Conservation (phyloP, 2,888 invertebrate species). For the Drosophila mimica region DNA sequence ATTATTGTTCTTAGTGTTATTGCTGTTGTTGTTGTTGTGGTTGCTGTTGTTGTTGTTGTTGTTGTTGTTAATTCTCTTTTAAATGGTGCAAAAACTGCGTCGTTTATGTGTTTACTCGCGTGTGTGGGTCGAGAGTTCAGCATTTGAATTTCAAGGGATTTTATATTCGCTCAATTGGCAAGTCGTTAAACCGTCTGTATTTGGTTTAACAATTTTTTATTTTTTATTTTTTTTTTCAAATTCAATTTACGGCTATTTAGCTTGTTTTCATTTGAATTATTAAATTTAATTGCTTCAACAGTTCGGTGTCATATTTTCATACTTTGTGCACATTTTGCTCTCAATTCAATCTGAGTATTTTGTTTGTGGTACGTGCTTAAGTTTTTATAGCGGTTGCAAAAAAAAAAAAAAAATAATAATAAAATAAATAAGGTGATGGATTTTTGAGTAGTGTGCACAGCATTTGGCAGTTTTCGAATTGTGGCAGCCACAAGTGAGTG, state of each 20-base stretch:
- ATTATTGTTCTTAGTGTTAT: slow-evolving; percentile 36
- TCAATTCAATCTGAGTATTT: slow-evolving; percentile 3
- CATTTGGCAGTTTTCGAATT: slow-evolving; percentile 12
- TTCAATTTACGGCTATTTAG: slow-evolving; percentile 39
- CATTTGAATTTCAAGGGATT: slow-evolving; percentile 6
- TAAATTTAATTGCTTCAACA: slow-evolving; percentile 32
- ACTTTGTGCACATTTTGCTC: slow-evolving; percentile 20
- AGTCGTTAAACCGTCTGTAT: slow-evolving; percentile 25
- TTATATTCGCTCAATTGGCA: slow-evolving; percentile 24
- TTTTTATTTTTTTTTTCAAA: slow-evolving; percentile 2
- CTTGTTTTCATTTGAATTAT: slow-evolving; percentile 31
- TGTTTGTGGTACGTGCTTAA: slow-evolving; percentile 26
- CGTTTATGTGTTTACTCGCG: slow-evolving; percentile 32
- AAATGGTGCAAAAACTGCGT: slow-evolving; percentile 36
- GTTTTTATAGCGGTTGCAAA: slow-evolving; percentile 1
- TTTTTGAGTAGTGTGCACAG: slow-evolving; percentile 27
- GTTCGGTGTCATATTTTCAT: slow-evolving; percentile 29
- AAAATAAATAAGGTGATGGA: slow-evolving; percentile 6
- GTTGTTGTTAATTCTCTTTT: slow-evolving; percentile 49
- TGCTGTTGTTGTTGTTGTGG: neutral
- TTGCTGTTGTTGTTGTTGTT: neutral
- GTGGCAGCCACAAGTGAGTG: neutral
- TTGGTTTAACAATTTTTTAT: slow-evolving; percentile 37
- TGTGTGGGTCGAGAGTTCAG: slow-evolving; percentile 31
- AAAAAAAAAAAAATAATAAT: neutral